Evolutionary conservation across 2,797 vertebrate species (phyloP), one percentile per base, ranked within the genome.

Genomic region (Allobates femoralis): DNA sequence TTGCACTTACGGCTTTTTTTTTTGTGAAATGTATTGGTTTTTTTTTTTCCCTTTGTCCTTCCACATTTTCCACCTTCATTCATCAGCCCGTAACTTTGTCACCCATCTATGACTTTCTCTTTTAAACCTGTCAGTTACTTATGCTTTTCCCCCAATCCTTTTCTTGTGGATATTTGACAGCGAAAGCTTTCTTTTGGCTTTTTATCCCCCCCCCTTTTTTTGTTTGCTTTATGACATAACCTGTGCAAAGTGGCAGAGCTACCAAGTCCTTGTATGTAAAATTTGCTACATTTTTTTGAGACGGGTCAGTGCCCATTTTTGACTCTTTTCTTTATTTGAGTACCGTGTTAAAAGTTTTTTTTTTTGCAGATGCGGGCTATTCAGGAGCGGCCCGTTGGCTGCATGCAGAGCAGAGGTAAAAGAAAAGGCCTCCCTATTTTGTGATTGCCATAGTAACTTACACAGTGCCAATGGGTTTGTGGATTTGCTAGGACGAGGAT

Each of bases 301-400:
- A 98, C 96, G 97, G 98, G 97, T 99, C 98, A 99, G 93, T 98
- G 97, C 96, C 96, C 98, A 97, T 97, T 97, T 89, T 93, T 93
- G 92, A 94, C 93, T 94, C 97, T 95, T 96, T 96, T 96, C 95
- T 96, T 95, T 93, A 95, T 94, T 92, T 95, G 95, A 96, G 95
- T 94, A 96, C 94, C 95, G 95, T 96, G 95, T 93, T 96, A 95
- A 96, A 95, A 96, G 95, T 96, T 96, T 83, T 62, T 83, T 82
- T 83, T 79, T 97, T 95, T 98, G 97, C 97, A 98, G 97, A 99
- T 98, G 97, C 97, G 92, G 94, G 94, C 96, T 96, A 99, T 98
- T 98, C 96, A 98, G 95, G 95, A 95, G 96, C 96, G 93, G 96
- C 89, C 94, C 91, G 92, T 79, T 81, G 95, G 92, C 95, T 94